Conservation (phyloP, 2,888 invertebrate genomes). For the Mimumesa dahlbomi region DNA sequence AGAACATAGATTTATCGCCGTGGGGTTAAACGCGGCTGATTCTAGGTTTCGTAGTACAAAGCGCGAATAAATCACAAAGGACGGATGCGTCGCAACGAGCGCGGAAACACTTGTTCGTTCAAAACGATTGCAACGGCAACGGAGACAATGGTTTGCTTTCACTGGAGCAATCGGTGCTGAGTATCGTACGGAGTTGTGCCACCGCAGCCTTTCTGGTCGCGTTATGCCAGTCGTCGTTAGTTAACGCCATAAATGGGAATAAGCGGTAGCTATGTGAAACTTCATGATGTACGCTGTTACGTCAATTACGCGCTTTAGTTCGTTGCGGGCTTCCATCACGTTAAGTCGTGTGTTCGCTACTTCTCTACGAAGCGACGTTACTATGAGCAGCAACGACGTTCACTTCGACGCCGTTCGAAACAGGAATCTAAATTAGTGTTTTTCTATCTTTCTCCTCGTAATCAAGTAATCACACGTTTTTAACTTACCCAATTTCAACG, state of each 20-base stretch:
- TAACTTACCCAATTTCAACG: too few species aligned
- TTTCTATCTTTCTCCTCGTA: too few species aligned
- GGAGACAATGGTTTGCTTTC: constrained; percentile 55
- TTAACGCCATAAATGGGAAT: constrained; percentile 58
- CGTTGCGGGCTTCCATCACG: constrained; percentile 44
- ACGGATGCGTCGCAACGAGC: constrained; percentile 34
- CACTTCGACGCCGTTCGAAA: too few species aligned
- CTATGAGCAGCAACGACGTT: constrained; percentile 3
- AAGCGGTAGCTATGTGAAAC: constrained; percentile 46
- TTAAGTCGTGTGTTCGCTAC: neutral
- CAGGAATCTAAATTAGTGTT: too few species aligned
- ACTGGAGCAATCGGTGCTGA: constrained; percentile 33
- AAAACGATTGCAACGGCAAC: constrained; percentile 23
- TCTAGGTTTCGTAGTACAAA: constrained; percentile 18
- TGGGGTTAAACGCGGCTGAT: constrained; percentile 21
- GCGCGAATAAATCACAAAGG: constrained; percentile 36
- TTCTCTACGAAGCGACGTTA: constrained; percentile 29
- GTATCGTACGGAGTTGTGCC: constrained; percentile 26
- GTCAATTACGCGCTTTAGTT: constrained; percentile 53
- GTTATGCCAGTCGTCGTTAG: constrained; percentile 52
- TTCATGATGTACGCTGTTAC: constrained; percentile 55
- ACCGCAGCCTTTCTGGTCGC: constrained; percentile 21
- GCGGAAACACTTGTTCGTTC: constrained; percentile 46
- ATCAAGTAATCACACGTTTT: too few species aligned
- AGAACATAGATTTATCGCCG: neutral